Base-by-base conservation (phyloP, 2,113 vertebrate species). In the Phalacrocorax aristotelis region DNA sequence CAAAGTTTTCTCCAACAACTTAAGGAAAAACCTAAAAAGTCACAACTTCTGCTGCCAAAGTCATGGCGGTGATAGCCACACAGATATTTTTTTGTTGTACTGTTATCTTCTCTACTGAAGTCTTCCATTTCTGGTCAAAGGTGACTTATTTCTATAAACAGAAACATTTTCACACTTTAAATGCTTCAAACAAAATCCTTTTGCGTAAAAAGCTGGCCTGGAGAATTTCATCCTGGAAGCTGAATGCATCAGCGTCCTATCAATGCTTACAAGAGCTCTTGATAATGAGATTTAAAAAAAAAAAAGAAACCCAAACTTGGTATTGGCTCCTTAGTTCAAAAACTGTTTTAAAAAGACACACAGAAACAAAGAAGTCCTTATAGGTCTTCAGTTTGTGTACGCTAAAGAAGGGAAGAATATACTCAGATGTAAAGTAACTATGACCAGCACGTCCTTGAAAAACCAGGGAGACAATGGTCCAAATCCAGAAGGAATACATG, bases 141-240 rank as follows among this genome's bases (percentile, higher is more conserved):
- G 78, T 89, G 95, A 94, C 91, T 89, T 93, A 61, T 71, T 96
- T 58, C 94, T 94, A 95, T 86, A 96, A 95, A 95, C 1, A 4
- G 97, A 94, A 97, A 91, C 82, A 77, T 96, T 96, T 97, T 97
- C 94, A 96, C 95, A 96, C 96, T 83, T 96, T 11, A 93, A 85
- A 66, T 40, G 58, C 51, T 90, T 88, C 36, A 93, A 95, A 57
- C 49, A 94, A 92, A 81, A 89, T 52, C 80, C 49, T 58, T 94
- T 85, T 83, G 78, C 4, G 84, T 62, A 93, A 93, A 96, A 89
- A 89, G 74, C 29, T 8, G 18, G 52, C 80, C 70, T 81, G 22
- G 81, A 96, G 91, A 89, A 54, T 89, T 93, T 85, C 32, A 27
- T 85, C 29, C 27, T 36, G 32, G 46, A 65, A 93, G 29, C 34